phyloP scores from a whole-genome alignment of 1,140 invertebrate species.

The Lucilia cuprina region DNA sequence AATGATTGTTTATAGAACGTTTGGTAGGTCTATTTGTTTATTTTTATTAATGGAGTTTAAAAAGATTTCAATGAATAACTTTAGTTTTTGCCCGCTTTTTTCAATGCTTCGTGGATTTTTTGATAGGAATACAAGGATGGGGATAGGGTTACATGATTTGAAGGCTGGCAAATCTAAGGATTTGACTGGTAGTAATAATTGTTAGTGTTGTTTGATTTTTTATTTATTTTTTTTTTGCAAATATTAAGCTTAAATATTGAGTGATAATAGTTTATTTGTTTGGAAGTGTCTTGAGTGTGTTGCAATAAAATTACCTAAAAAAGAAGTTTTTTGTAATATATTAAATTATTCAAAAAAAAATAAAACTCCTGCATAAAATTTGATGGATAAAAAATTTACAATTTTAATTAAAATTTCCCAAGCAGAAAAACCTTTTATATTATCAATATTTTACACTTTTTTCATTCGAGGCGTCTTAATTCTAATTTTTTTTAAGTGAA shows the following conservation, averaged over 20 bases:
- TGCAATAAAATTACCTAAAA: not conserved
- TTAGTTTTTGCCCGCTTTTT: not conserved
- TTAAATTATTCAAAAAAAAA: no score
- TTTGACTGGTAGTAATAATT: not conserved
- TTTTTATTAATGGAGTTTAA: not conserved
- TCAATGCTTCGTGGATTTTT: not conserved
- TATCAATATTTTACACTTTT: not conserved
- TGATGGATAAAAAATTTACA: not conserved
- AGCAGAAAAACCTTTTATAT: constrained; percentile 7
- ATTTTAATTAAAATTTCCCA: constrained; percentile 22
- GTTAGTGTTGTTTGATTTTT: not conserved
- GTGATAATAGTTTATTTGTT: not conserved
- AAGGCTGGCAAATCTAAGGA: not conserved
- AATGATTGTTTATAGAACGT: constrained; percentile 50
- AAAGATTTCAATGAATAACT: not conserved
- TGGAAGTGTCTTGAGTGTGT: not conserved
- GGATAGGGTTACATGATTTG: not conserved
- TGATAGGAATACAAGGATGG: not conserved
- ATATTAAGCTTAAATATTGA: not conserved
- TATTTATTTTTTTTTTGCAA: no score
- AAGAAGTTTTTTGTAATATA: not conserved
- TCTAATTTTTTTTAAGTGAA: not conserved
- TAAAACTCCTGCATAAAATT: no score
- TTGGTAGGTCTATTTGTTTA: not conserved
- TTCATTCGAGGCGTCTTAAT: constrained; percentile 5